Percentiles rank a stretch among this genome's conserved stretches.
phyloP scores from a whole-genome alignment of 2,113 vertebrate genomes.

The Crotalus viridis region DNA sequence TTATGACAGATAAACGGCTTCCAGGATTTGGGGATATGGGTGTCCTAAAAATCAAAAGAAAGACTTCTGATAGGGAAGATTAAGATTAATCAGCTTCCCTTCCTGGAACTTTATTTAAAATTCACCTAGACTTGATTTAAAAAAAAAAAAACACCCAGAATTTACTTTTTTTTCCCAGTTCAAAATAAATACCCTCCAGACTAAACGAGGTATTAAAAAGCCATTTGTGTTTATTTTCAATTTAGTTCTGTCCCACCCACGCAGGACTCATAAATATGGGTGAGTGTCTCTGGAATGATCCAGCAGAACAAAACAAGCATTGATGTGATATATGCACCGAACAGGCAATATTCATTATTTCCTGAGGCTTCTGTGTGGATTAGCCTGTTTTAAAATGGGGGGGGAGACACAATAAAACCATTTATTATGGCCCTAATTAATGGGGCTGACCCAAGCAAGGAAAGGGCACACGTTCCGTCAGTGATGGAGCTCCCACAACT shows the following conservation, averaged over 20 bases:
- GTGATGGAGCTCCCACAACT: no score
- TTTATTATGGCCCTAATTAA: neutral
- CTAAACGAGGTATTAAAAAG: neutral
- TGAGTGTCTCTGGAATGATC: neutral
- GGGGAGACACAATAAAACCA: conserved; percentile 42
- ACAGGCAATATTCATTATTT: conserved; percentile 13
- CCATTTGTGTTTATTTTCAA: neutral
- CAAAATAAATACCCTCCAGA: neutral
- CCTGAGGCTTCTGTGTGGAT: conserved; percentile 11
- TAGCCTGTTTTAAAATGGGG: neutral
- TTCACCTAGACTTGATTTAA: no score
- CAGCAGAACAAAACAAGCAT: neutral
- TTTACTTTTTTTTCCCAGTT: neutral
- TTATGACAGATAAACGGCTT: no score
- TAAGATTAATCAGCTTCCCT: no score
- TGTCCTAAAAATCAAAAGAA: no score
- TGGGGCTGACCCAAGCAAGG: conserved; percentile 20
- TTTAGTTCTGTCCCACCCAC: neutral
- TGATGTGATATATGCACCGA: neutral
- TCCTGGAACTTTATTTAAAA: no score
- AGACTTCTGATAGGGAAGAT: no score
- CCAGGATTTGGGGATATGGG: no score
- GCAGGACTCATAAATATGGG: neutral
- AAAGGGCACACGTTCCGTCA: conserved; percentile 30
- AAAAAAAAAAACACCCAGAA: no score